Base-by-base conservation (phyloP, 2,888 invertebrate genomes). In the Perizoma affinitatum region DNA sequence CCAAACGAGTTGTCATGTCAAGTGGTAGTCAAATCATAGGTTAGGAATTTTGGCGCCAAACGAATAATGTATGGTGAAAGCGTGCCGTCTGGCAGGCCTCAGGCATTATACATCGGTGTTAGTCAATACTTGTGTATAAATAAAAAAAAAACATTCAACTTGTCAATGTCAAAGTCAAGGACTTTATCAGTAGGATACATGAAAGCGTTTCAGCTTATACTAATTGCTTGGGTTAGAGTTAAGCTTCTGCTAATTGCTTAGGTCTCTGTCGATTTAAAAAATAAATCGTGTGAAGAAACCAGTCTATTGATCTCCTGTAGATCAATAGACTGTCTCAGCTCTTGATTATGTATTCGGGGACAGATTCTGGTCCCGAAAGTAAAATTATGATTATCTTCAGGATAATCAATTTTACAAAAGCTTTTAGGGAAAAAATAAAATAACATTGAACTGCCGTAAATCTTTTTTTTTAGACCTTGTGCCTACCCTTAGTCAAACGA, bases 11-110 rank as follows among this genome's bases (percentile, higher is more conserved):
- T 38, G 38, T 22, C 65, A 60, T 71, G 40, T 50, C 62, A 61
- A 61, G 65, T 60, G 56, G 66, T 56, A 73, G 74, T 79, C 74
- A 73, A 79, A 78, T 83, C 68, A 76, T 71, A 79, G 75, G 78
- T 78, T 79, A 82, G 79, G 87, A 87, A 85, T 88, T 88, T 88
- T 87, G 88, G 88, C 89, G 89, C 89, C 90, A 82, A 82, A 77
- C 65, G 63, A 64, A 63, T 74, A 75, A 75, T 75, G 47, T 70
- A 70, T 65, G 68, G 87, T 80, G 89, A 90, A 89, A 90, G 90
- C 78, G 75, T 75, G 78, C 69, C 68, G 78, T 75, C 75, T 78
- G 65, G 66, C 67, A 50, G 43, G 78, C 87, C 80, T 64, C 71
- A 60, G 83, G 87, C 86, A 70, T 69, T 76, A 74, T 65, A 66